Base-by-base conservation (phyloP, 2,888 invertebrate genomes). In the Dryobota labecula region DNA sequence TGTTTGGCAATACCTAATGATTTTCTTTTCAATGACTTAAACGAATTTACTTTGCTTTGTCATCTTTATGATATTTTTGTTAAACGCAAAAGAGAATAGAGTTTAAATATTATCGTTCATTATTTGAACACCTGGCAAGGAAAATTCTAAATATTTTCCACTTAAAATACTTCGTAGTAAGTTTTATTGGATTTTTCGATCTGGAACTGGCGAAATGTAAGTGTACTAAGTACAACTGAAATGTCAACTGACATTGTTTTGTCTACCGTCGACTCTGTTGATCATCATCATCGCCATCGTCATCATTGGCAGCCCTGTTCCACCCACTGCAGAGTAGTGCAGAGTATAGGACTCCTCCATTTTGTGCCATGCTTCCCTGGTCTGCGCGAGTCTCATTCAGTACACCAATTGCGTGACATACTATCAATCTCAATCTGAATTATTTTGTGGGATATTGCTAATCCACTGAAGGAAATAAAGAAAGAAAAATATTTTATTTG, bases 1-100 rank as follows among this genome's bases (percentile, higher is more conserved):
- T 51, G 62, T 68, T 49, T 54, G 24, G 41, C 15, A 33, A 38
- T 54, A n/a, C n/a, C n/a, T n/a, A 33, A 65, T 54, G 15, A 20
- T 51, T 73, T 73, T 67, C 57, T 73, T 78, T 77, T 73, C 20
- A 73, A 38, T 9, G 2, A 13, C 47, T 38, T 38, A 15, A 18
- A 57, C 4, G 41, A 36, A 61, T 51, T 47, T 54, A 45, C 33
- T 13, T 38, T 64, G 41, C 24, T 53, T 61, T 11, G 47, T 61
- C 9, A 49, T 45, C 18, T 27, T 41, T 57, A 5, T 27, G 49
- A 33, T 62, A 62, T 70, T 76, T 62, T 38, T 36, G 30, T 51
- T 2, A 24, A 2, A 41, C 15, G 24, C 18, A 60, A 30, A 54
- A 53, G 18, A 38, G 47, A 49, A 56, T 63, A 27, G 9, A 11